Conservation (phyloP, 2,113 vertebrate species). For the Oreochromis aureus region DNA sequence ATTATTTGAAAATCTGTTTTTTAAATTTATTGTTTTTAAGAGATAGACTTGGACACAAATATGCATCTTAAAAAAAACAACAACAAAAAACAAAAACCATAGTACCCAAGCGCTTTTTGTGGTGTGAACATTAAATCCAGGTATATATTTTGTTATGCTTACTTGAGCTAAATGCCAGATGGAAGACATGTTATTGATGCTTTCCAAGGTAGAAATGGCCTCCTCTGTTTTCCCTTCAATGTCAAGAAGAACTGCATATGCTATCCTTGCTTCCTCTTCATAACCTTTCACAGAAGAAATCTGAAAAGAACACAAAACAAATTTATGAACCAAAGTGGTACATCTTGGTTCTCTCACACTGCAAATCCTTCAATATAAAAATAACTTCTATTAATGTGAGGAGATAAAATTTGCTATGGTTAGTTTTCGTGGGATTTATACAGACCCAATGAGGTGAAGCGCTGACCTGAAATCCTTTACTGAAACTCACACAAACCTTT, state of each 20-base stretch:
- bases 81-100: not conserved
- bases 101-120: not conserved
- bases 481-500: not conserved
- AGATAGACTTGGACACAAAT: not conserved
- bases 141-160: constrained; percentile 12
- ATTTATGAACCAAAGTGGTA: not conserved
- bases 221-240: constrained; percentile 92
- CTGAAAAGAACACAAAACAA: constrained; percentile 55
- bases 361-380: not conserved
- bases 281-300: constrained; percentile 74
- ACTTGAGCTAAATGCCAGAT: constrained; percentile 92
- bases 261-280: constrained; percentile 84
- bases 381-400: not conserved
- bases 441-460: not conserved
- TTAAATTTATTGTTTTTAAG: not conserved
- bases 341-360: not conserved
- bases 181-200: constrained; percentile 83
- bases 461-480: not conserved
- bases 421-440: not conserved
- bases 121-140: not conserved
- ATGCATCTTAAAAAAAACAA: not conserved
- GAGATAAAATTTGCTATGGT: not conserved
- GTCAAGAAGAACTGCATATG: constrained; percentile 82
- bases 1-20: not conserved
- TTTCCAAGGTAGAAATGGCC: constrained; percentile 85